These are phyloP conservation scores for Steinernema carpocapsae DNA, from an alignment of 2,888 invertebrate species.

Conservation along the genomic window DNA sequence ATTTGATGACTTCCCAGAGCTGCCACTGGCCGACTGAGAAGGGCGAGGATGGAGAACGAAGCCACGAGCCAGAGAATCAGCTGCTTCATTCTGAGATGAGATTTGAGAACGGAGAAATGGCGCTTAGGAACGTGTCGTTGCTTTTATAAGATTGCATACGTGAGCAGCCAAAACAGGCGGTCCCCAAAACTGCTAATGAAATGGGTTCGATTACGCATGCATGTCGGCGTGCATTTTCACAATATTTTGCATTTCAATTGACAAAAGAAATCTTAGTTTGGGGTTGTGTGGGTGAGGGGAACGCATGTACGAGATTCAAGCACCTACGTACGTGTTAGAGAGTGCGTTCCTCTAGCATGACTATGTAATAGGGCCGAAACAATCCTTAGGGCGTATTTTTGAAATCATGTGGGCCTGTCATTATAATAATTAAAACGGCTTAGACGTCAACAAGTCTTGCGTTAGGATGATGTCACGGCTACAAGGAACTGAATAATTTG, in stretches of 20 bases:
- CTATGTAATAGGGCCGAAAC: too few relatives aligned
- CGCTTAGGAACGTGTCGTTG: not conserved
- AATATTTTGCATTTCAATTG: too few relatives aligned
- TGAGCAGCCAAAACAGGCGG: not conserved
- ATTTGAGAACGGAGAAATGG: not conserved
- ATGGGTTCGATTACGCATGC: too few relatives aligned
- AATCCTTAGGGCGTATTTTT: too few relatives aligned
- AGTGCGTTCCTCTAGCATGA: too few relatives aligned
- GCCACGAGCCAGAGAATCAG: not conserved
- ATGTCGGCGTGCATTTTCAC: too few relatives aligned
- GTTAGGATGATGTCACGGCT: not conserved
- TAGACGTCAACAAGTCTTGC: not conserved
- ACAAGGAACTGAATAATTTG: not conserved
- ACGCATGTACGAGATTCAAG: too few relatives aligned
- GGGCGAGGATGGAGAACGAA: not conserved
- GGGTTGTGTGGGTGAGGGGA: too few relatives aligned
- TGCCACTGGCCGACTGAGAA: not conserved
- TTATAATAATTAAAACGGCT: conserved; percentile 3
- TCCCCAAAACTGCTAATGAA: too few relatives aligned
- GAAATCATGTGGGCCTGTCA: not conserved
- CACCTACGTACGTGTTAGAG: too few relatives aligned
- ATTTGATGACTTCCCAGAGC: not conserved
- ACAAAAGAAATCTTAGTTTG: too few relatives aligned
- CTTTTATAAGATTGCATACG: not conserved
- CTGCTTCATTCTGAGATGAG: not conserved